Percentiles rank a stretch among this genome's conserved stretches.
phyloP scores from a whole-genome alignment of 2,888 invertebrate genomes.

The Podabrus alpinus region DNA sequence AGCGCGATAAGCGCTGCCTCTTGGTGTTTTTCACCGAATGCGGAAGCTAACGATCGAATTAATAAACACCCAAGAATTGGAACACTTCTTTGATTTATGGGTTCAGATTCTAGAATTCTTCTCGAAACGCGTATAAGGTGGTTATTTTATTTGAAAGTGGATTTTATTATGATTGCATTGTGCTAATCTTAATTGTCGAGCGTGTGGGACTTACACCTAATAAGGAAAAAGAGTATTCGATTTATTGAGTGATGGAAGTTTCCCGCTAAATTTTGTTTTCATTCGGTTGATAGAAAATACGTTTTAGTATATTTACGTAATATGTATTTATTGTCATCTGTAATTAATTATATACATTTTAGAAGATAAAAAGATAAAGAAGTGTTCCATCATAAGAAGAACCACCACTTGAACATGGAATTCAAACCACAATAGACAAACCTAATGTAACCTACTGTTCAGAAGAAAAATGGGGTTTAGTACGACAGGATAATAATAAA shows the following conservation, averaged over 20 bases:
- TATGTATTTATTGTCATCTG: too few species aligned
- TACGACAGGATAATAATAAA: too few species aligned
- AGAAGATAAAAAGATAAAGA: too few species aligned
- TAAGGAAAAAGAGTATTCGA: not conserved
- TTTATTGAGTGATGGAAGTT: not conserved
- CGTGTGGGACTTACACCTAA: not conserved
- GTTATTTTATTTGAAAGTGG: not conserved
- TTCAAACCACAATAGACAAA: too few species aligned
- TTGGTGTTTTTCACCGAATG: not conserved
- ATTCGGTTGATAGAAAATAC: not conserved
- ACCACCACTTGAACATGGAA: too few species aligned
- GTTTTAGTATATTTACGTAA: not conserved
- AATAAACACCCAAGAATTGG: slow-evolving; percentile 3
- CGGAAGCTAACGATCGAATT: slow-evolving; percentile 4
- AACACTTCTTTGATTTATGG: slow-evolving; percentile 8
- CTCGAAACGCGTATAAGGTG: not conserved
- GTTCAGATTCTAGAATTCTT: not conserved
- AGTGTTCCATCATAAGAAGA: too few species aligned
- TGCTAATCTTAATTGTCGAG: not conserved
- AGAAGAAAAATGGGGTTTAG: too few species aligned
- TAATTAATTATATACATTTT: too few species aligned
- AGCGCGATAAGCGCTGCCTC: not conserved
- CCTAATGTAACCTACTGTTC: too few species aligned
- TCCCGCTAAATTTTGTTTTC: not conserved
- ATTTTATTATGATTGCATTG: not conserved